phyloP scores from a whole-genome alignment of 2,113 vertebrate genomes.

The Crotalus viridis region DNA sequence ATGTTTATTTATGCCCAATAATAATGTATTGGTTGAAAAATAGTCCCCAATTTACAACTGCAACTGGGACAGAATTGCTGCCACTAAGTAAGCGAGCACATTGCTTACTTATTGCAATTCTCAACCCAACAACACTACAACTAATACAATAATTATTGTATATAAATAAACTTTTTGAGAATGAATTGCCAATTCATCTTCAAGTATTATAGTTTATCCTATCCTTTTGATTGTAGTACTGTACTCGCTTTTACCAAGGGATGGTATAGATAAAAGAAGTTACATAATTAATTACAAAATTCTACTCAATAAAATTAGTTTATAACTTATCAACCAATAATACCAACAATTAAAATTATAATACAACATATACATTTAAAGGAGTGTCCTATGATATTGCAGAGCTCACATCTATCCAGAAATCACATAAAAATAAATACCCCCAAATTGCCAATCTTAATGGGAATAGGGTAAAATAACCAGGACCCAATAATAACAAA shows the following conservation, averaged over 20 bases:
- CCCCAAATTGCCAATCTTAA: neutral
- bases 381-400: neutral
- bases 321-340: neutral
- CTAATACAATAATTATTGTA: neutral
- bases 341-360: neutral
- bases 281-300: neutral
- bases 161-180: neutral
- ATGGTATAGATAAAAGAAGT: neutral
- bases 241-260: neutral
- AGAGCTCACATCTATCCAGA: neutral
- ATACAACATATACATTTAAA: neutral
- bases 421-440: neutral
- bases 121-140: neutral
- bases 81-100: neutral
- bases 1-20: neutral
- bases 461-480: neutral
- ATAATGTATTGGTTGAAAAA: neutral
- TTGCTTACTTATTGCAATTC: neutral
- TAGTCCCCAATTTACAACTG: neutral
- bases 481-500: neutral
- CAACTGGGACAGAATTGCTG: neutral
- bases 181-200: neutral
- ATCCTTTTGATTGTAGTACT: conserved; percentile 10
- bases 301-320: neutral
- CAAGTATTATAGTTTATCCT: neutral